Percentiles rank a stretch among this genome's conserved stretches.
These are phyloP conservation scores for Apostichopus parvimensis DNA, from an alignment of 35 echinoderm and acorn worm genomes.

Conservation along the genomic window DNA sequence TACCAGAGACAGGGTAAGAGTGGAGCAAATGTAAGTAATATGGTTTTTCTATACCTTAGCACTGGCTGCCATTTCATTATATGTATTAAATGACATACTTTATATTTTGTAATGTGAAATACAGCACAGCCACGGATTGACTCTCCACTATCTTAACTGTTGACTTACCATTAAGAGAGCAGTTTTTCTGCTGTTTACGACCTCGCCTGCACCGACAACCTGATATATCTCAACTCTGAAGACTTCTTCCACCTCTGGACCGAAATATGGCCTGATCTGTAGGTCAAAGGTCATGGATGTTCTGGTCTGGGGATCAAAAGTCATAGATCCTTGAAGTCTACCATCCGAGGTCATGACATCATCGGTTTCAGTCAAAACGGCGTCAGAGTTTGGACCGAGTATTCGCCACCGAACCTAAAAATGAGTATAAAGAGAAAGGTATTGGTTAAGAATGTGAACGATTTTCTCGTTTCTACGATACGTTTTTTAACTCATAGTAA, in stretches of 20 bases:
- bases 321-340: constrained; percentile 82
- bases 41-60: too few relatives aligned
- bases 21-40: too few relatives aligned
- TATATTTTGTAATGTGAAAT: too few relatives aligned
- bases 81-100: too few relatives aligned
- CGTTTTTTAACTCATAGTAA: too few relatives aligned
- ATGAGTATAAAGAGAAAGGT: not conserved
- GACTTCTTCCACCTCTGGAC: constrained; percentile 82
- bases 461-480: not conserved
- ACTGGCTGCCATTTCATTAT: too few relatives aligned
- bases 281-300: constrained; percentile 71
- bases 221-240: constrained; percentile 92
- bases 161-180: constrained; percentile 75
- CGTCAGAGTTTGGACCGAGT: constrained; percentile 88
- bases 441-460: not conserved
- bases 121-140: too few relatives aligned
- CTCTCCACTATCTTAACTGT: not conserved
- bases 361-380: constrained; percentile 58
- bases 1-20: too few relatives aligned
- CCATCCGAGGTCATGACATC: constrained; percentile 80
- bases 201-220: constrained; percentile 84
- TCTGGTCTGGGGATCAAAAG: constrained; percentile 63
- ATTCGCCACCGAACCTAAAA: constrained; percentile 86
- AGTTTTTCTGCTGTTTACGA: constrained; percentile 31
- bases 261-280: constrained; percentile 79